Percentiles rank a stretch among this genome's conserved stretches.
phyloP scores from a whole-genome alignment of 2,797 vertebrate genomes.

The Artibeus lituratus region DNA sequence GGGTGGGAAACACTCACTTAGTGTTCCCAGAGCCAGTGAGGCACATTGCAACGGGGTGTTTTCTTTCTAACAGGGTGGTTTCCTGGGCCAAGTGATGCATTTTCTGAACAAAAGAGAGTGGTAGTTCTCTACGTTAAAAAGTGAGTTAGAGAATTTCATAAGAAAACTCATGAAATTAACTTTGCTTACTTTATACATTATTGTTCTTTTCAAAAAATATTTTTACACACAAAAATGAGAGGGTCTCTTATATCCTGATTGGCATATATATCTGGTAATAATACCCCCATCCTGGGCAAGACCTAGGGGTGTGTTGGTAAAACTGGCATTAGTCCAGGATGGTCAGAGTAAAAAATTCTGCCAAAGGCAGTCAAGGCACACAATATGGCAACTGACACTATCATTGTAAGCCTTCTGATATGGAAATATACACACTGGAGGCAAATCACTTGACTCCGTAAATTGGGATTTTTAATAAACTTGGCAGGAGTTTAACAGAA shows the following conservation, averaged over 20 bases:
- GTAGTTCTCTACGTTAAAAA: not conserved
- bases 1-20: not conserved
- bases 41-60: not conserved
- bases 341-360: constrained; percentile 49
- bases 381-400: constrained; percentile 2
- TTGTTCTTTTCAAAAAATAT: constrained; percentile 57
- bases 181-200: not conserved
- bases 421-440: constrained; percentile 2
- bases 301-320: constrained; percentile 50
- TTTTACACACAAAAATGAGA: constrained; percentile 70
- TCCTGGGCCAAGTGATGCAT: not conserved
- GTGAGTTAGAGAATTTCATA: not conserved
- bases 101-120: not conserved
- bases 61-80: not conserved
- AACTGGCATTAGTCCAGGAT: constrained; percentile 39
- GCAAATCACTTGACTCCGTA: constrained; percentile 58
- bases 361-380: constrained; percentile 55
- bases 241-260: constrained; percentile 65
- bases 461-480: constrained; percentile 60
- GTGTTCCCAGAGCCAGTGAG: not conserved
- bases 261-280: constrained; percentile 65
- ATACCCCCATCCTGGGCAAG: constrained; percentile 52
- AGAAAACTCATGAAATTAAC: constrained; percentile 16
- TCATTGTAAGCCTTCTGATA: not conserved
- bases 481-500: constrained; percentile 55